phyloP scores from a whole-genome alignment of 2,888 invertebrate species.

The Dryobotodes eremita region DNA sequence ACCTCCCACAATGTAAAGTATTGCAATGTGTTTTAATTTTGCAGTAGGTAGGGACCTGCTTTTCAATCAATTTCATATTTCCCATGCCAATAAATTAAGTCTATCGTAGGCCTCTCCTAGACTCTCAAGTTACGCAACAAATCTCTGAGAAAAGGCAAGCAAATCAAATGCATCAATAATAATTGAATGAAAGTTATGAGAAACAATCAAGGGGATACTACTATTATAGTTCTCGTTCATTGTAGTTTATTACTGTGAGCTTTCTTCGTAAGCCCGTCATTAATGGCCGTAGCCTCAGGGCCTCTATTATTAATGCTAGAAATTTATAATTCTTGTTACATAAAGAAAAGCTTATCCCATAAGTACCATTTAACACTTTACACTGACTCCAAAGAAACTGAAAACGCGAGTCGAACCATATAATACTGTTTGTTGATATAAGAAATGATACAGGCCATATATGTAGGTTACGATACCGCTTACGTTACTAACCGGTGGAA shows the following conservation, averaged over 20 bases:
- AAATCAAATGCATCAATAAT: constrained; percentile 14
- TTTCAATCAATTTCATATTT: neutral
- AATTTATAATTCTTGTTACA: constrained; percentile 8
- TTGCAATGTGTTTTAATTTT: neutral
- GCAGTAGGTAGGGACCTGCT: neutral
- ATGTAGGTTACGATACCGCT: no score
- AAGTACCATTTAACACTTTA: neutral
- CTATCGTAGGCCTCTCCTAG: neutral
- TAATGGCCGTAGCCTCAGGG: constrained; percentile 26
- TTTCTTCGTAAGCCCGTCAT: constrained; percentile 45
- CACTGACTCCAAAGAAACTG: neutral
- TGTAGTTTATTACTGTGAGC: constrained; percentile 25
- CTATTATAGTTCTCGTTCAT: constrained; percentile 26
- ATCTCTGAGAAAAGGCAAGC: constrained; percentile 1
- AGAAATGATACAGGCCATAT: neutral
- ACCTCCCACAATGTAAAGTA: no score
- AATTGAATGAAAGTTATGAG: constrained; percentile 43
- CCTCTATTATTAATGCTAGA: constrained; percentile 24
- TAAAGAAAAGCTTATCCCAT: constrained; percentile 2
- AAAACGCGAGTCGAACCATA: no score
- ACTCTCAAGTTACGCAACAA: constrained; percentile 2
- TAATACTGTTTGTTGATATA: neutral
- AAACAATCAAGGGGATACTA: constrained; percentile 35
- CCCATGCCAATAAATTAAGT: neutral
- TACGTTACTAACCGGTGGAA: no score